Conservation (phyloP, 2,113 vertebrate species). For the Gobius niger region DNA sequence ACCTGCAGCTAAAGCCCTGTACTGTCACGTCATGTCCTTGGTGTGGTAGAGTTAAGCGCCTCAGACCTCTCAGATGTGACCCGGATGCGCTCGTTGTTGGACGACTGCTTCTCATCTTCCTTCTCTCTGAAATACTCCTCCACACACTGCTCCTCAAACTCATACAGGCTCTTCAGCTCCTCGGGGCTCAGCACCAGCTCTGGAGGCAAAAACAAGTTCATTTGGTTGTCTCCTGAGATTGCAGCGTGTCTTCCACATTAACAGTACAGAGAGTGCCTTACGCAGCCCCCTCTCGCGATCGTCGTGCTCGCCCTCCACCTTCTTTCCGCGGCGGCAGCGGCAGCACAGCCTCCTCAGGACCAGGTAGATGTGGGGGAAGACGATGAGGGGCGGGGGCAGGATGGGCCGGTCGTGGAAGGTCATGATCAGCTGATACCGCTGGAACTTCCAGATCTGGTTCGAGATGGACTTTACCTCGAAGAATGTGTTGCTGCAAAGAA, state of each 20-base stretch:
- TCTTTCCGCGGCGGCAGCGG: constrained; percentile 71
- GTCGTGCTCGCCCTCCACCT: constrained; percentile 82
- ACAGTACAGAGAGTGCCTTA: constrained; percentile 60
- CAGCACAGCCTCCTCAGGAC: constrained; percentile 81
- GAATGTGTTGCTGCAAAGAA: constrained; percentile 88
- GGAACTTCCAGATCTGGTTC: constrained; percentile 99
- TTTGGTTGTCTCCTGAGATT: too few relatives aligned
- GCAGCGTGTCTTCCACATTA: not conserved
- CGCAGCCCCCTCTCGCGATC: constrained; percentile 89
- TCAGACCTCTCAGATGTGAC: constrained; percentile 90
- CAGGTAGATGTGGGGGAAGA: constrained; percentile 91
- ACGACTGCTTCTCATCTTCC: constrained; percentile 90
- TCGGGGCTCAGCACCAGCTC: constrained; percentile 90
- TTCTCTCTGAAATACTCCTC: constrained; percentile 95
- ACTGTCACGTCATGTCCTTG: too few relatives aligned
- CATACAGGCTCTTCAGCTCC: constrained; percentile 90
- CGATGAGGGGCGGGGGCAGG: constrained; percentile 91
- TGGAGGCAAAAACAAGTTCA: constrained; percentile 48
- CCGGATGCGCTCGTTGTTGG: constrained; percentile 90
- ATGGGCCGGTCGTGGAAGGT: constrained; percentile 95
- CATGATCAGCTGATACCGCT: constrained; percentile 97
- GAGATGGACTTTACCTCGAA: constrained; percentile 98
- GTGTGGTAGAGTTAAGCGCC: too few relatives aligned
- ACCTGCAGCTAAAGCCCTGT: too few relatives aligned
- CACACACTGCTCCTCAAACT: constrained; percentile 95